phyloP scores from a whole-genome alignment of 2,888 invertebrate species.

The Chaitophorus viminalis region DNA sequence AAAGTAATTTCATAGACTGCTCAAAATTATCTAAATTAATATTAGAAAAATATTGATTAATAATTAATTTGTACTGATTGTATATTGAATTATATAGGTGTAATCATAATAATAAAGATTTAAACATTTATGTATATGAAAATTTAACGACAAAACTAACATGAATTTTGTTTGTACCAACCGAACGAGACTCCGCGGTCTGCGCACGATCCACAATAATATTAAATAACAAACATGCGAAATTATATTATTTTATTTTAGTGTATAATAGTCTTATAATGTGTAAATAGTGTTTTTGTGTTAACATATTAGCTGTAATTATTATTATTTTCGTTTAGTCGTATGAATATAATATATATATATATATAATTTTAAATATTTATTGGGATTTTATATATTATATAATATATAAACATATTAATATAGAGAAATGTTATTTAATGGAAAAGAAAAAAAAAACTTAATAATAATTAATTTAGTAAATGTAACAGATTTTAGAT shows the following conservation, averaged over 20 bases:
- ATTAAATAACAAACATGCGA: slow-evolving; percentile 52
- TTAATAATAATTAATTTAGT: slow-evolving; percentile 16
- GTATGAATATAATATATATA: too few relatives aligned
- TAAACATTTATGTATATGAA: slow-evolving; percentile 28
- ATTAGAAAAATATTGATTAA: slow-evolving; percentile 60
- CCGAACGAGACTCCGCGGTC: slow-evolving; percentile 54
- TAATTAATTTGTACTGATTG: slow-evolving; percentile 60
- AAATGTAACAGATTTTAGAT: slow-evolving; percentile 16
- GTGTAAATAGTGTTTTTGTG: slow-evolving; percentile 52
- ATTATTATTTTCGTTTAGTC: slow-evolving; percentile 35
- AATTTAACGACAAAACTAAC: slow-evolving; percentile 38
- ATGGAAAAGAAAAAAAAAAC: slow-evolving; percentile 20
- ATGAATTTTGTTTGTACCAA: slow-evolving; percentile 42
- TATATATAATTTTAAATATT: slow-evolving; percentile 53
- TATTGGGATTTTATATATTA: slow-evolving; percentile 34
- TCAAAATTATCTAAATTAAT: slow-evolving; percentile 62
- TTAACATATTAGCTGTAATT: slow-evolving; percentile 42
- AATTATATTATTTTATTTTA: slow-evolving; percentile 50
- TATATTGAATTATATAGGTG: slow-evolving; percentile 61
- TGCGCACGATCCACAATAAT: slow-evolving; percentile 61
- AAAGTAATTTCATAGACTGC: slow-evolving; percentile 62
- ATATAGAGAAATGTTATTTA: slow-evolving; percentile 29
- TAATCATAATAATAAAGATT: slow-evolving; percentile 26
- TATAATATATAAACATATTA: background rate
- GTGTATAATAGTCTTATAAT: slow-evolving; percentile 30